Conservation (phyloP, 2,888 invertebrate genomes). For the Erpobdella octoculata region DNA sequence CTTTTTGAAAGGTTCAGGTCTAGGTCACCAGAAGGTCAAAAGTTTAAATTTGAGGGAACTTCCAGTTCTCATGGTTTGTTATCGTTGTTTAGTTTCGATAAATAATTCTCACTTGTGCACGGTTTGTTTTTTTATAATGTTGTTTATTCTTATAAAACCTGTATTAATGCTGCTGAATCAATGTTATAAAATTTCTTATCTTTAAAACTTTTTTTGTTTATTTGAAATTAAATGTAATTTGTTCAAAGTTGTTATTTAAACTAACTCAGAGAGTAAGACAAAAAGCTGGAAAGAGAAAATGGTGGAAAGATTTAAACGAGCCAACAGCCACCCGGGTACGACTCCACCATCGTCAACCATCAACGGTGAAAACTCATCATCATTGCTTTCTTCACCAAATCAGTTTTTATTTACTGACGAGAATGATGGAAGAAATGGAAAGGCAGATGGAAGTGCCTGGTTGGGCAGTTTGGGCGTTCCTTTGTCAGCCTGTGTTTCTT, state of each 20-base stretch:
- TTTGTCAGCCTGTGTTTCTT: conserved; percentile 72
- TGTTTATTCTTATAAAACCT: background rate
- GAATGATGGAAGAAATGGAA: background rate
- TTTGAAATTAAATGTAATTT: background rate
- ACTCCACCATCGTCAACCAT: background rate
- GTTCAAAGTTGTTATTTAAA: background rate
- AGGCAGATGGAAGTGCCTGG: conserved; percentile 20
- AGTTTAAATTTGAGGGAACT: background rate
- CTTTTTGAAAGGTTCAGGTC: conserved; percentile 13
- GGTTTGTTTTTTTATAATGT: background rate
- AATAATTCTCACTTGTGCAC: too few relatives aligned
- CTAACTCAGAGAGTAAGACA: conserved; percentile 42
- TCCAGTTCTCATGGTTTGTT: too few relatives aligned
- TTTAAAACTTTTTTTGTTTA: background rate
- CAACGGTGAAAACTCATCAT: background rate
- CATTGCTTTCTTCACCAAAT: background rate
- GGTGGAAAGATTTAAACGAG: conserved; percentile 55
- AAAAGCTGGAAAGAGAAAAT: conserved; percentile 87
- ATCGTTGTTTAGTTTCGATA: too few relatives aligned
- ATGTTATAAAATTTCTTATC: background rate
- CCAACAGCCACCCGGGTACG: conserved; percentile 48
- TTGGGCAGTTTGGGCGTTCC: conserved; percentile 66
- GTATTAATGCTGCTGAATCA: background rate
- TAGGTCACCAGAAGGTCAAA: conserved; percentile 1
- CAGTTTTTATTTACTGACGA: too few relatives aligned